Evolutionary conservation across 2,888 invertebrate genomes (phyloP).

Genomic region (Hyposoter dolosus): DNA sequence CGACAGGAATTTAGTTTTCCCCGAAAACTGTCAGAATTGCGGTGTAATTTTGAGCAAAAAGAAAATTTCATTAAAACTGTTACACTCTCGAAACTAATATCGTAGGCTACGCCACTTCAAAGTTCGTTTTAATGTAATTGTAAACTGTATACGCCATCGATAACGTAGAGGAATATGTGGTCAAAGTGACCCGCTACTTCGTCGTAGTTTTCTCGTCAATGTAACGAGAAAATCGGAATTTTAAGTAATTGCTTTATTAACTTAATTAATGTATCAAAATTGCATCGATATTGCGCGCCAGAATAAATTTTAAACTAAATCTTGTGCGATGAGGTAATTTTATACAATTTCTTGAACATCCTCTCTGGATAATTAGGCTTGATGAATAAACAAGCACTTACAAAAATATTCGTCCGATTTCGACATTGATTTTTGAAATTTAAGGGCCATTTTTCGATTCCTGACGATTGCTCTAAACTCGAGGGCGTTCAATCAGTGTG

Average conservation of each 20-base stretch:
- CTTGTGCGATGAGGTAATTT: not conserved
- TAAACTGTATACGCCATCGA: conserved; percentile 41
- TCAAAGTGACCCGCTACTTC: not conserved
- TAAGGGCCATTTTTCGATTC: conserved; percentile 5
- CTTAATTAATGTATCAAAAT: conserved; percentile 53
- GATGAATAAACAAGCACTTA: not conserved
- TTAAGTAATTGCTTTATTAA: conserved; percentile 57
- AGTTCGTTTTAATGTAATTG: conserved; percentile 13
- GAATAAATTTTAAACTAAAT: not conserved
- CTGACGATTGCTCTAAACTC: not conserved
- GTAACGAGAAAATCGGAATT: conserved; percentile 30
- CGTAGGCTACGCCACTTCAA: not conserved
- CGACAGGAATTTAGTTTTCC: too few species aligned
- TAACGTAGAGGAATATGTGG: conserved; percentile 44
- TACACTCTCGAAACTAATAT: not conserved
- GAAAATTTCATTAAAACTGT: not conserved
- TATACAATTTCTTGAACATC: not conserved
- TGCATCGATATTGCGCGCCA: conserved; percentile 14
- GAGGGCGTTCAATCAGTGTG: conserved; percentile 11
- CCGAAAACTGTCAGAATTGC: too few species aligned
- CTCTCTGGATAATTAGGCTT: not conserved
- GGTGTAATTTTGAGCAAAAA: not conserved
- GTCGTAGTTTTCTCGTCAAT: conserved; percentile 18
- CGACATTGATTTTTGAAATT: conserved; percentile 18
- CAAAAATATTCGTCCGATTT: not conserved